Conservation (phyloP, 2,888 invertebrate species). For the Aelia acuminata region DNA sequence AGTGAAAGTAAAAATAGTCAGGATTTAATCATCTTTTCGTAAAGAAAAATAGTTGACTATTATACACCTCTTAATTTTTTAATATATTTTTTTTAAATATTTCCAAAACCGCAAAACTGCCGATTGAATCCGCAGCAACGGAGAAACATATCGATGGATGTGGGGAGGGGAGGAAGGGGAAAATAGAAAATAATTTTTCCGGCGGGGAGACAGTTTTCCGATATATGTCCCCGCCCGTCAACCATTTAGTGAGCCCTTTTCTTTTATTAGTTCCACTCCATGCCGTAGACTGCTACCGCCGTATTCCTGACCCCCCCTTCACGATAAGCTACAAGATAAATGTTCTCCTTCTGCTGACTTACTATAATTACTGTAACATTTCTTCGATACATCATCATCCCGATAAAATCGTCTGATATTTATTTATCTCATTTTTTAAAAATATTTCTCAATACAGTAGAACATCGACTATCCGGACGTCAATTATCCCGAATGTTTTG, state of each 20-base stretch:
- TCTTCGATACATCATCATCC: background rate
- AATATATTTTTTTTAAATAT: too few relatives aligned
- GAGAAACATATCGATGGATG: background rate
- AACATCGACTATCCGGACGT: too few relatives aligned
- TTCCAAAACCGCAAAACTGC: background rate
- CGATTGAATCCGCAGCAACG: background rate
- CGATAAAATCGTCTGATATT: background rate
- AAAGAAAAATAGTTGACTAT: too few relatives aligned
- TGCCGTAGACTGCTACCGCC: background rate
- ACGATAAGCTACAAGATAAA: background rate
- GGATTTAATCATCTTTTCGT: too few relatives aligned
- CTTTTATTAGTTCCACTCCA: constrained; percentile 26
- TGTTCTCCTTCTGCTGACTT: background rate
- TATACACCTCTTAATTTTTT: too few relatives aligned
- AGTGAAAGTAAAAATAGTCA: too few relatives aligned
- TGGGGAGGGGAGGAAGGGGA: background rate
- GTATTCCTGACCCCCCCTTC: background rate
- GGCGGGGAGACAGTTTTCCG: background rate
- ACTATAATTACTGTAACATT: background rate
- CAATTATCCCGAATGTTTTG: too few relatives aligned
- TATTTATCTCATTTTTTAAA: too few relatives aligned
- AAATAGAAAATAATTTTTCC: constrained; percentile 35
- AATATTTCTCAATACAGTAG: too few relatives aligned
- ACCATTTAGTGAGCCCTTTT: background rate
- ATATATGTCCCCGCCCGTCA: background rate